Evolutionary conservation across 2,113 vertebrate species (phyloP).

Genomic region (Patagioenas fasciata): DNA sequence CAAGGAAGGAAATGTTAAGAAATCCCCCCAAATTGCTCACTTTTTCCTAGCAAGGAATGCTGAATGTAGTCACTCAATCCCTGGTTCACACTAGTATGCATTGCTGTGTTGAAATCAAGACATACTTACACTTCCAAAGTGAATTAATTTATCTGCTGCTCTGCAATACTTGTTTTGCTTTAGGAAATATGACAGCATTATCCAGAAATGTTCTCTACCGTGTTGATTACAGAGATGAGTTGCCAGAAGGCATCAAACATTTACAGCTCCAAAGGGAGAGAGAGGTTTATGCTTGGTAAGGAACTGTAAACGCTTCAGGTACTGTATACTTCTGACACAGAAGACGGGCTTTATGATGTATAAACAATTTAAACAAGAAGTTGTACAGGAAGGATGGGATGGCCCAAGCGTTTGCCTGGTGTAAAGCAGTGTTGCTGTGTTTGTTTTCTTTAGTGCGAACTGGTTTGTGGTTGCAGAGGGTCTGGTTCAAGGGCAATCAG

Average conservation of each 20-base stretch:
- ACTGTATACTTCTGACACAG: not conserved
- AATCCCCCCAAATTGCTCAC: not conserved
- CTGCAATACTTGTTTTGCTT: conserved; percentile 50
- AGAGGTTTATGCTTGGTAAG: not conserved
- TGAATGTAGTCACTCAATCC: not conserved
- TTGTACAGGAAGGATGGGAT: not conserved
- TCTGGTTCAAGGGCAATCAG: no score
- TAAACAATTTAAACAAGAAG: not conserved
- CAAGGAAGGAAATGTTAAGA: not conserved
- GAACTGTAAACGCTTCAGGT: not conserved
- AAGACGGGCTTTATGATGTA: not conserved
- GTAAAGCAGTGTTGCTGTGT: not conserved
- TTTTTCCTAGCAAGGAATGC: not conserved
- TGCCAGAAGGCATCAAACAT: conserved; percentile 19
- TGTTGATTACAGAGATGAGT: not conserved
- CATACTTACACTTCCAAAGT: conserved; percentile 25
- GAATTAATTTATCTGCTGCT: conserved; percentile 19
- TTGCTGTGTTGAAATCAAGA: not conserved
- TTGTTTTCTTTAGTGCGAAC: not conserved
- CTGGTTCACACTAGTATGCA: not conserved
- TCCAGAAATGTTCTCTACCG: conserved; percentile 11
- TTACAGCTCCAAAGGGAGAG: not conserved
- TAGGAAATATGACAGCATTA: conserved; percentile 43
- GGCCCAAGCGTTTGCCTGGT: not conserved
- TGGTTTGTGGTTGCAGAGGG: not conserved